Base-by-base conservation (phyloP, 35 echinoderm and acorn worm genomes). In the Apostichopus californicus region DNA sequence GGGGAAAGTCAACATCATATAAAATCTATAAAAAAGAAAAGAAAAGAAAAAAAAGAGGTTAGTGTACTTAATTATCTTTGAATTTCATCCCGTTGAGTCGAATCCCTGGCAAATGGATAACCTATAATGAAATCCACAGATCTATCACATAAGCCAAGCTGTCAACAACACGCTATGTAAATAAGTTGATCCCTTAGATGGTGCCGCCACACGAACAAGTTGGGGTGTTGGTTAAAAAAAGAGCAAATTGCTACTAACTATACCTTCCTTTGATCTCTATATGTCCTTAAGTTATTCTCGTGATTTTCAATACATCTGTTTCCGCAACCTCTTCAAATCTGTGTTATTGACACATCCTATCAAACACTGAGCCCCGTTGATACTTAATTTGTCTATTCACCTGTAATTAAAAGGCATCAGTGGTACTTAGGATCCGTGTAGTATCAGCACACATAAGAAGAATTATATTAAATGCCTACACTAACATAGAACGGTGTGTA, bases 41-140 rank as follows among this genome's bases (percentile, higher is more conserved):
- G 6, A 75, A 75, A 14, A 75, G n/a, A 18, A 7, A 7, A 75
- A 3, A 75, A 75, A 75, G 6, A 75, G 71, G 71, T 75, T 75
- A 75, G 6, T 75, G 71, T 18, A 75, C 17, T 75, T 75, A 75
- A 75, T 75, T 75, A 75, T 75, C 71, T 75, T 75, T 75, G 71
- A 75, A 14, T 75, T 75, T 75, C 71, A 75, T 75, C 71, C 64
- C 71, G 7, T 75, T 75, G 71, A 75, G 71, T 75, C n/a, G 71
- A 75, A 75, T 46, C 71, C n/a, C 71, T 75, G 71, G 14, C 71
- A 75, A 75, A 18, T 75, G 71, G 17, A 75, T 75, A 75, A n/a
- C 17, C n/a, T 75, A 75, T 75, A 75, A 75, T 75, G 71, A 75
- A 75, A 75, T 75, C 71, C 71, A 22, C 71, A 75, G 71, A 75